Percentiles rank a stretch among this genome's conserved stretches.
phyloP scores from a whole-genome alignment of 2,797 vertebrate species.

The Phyllotis vaccarum region DNA sequence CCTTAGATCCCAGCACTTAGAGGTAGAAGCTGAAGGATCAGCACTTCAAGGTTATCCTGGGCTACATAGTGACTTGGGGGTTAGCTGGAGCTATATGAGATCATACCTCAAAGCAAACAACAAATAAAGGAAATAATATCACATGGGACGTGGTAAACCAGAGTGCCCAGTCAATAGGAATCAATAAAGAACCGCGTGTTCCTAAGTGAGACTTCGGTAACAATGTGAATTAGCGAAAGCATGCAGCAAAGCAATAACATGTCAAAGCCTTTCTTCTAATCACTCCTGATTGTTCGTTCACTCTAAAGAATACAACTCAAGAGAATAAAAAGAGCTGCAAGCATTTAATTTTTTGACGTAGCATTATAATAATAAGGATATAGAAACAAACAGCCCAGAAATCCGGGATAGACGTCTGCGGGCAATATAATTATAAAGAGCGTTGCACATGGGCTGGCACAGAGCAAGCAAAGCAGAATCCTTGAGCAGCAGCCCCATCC shows the following conservation, averaged over 20 bases:
- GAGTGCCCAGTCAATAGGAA: background rate
- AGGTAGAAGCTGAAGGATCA: background rate
- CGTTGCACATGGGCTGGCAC: conserved; percentile 18
- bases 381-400: conserved; percentile 46
- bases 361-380: conserved; percentile 47
- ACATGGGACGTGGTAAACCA: background rate
- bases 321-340: background rate
- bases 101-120: background rate
- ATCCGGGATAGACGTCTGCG: conserved; percentile 38
- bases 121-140: conserved; percentile 18
- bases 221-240: background rate
- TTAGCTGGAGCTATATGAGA: background rate
- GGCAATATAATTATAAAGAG: conserved; percentile 62
- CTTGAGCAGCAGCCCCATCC: conserved; percentile 8
- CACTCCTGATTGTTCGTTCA: background rate
- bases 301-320: conserved; percentile 20
- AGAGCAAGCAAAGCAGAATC: conserved; percentile 30
- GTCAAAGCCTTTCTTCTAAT: conserved; percentile 28
- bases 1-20: background rate
- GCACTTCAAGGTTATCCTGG: background rate
- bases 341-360: conserved; percentile 12
- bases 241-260: background rate
- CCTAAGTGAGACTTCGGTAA: background rate
- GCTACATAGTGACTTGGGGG: background rate
- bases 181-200: background rate